These are phyloP conservation scores for Ciona savignyi DNA, from an alignment of 23 tunicate species.

Conservation along the genomic window DNA sequence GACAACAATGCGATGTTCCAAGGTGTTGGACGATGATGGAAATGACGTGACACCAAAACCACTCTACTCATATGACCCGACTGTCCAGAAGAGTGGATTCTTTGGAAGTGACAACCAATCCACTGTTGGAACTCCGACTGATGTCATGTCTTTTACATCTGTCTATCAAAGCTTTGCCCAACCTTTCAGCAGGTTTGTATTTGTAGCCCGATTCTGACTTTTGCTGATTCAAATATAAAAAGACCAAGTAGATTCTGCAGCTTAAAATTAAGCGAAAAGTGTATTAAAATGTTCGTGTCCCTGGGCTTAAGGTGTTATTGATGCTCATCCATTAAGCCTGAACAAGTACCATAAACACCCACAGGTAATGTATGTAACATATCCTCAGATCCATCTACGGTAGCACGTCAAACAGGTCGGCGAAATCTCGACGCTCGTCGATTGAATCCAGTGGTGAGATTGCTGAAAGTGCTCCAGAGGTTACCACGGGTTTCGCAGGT, in stretches of 20 bases:
- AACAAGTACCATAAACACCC: too few relatives aligned
- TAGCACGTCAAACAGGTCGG: conserved; percentile 51
- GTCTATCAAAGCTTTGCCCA: conserved; percentile 83
- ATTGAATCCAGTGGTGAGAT: conserved; percentile 85
- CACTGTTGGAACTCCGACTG: conserved; percentile 73
- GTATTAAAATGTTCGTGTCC: too few relatives aligned
- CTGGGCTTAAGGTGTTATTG: too few relatives aligned
- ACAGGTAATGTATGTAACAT: background rate
- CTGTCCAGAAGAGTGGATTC: conserved; percentile 51
- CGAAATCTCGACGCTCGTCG: conserved; percentile 65
- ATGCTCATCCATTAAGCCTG: too few relatives aligned
- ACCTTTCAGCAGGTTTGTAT: conserved; percentile 75
- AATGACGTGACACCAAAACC: conserved; percentile 96
- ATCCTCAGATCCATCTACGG: conserved; percentile 59
- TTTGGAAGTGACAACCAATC: conserved; percentile 60
- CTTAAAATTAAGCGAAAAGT: too few relatives aligned
- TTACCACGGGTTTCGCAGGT: conserved; percentile 66
- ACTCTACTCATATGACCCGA: conserved; percentile 36
- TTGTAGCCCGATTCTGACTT: too few relatives aligned
- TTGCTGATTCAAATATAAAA: too few relatives aligned
- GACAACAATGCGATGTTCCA: background rate
- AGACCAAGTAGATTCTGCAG: too few relatives aligned
- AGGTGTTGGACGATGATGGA: conserved; percentile 91
- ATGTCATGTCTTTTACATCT: conserved; percentile 75
- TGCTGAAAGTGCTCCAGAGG: conserved; percentile 61